Conservation (phyloP, 2,888 invertebrate species). For the Trissolcus japonicus region DNA sequence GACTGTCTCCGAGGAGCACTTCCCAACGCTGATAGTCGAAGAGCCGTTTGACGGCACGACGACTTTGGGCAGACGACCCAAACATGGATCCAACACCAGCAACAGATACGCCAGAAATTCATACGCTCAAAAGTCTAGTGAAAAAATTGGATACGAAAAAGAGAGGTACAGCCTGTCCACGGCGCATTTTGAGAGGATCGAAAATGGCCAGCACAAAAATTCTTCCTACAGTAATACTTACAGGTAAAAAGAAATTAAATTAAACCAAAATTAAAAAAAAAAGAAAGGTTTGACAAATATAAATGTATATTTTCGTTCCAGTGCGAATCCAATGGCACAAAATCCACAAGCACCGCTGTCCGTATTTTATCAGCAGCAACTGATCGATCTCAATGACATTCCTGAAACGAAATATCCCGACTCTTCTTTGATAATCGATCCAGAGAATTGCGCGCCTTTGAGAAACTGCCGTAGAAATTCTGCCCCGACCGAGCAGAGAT, state of each 20-base stretch:
- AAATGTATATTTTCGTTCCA: constrained; percentile 10
- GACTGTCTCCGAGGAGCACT: constrained; percentile 81
- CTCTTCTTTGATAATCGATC: constrained; percentile 57
- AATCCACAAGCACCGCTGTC: constrained; percentile 26
- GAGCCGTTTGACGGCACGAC: constrained; percentile 71
- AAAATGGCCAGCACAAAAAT: constrained; percentile 64
- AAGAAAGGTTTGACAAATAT: too few relatives aligned
- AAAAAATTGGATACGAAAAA: constrained; percentile 60
- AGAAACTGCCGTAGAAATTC: constrained; percentile 68
- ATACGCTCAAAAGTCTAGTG: constrained; percentile 66
- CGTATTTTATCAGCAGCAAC: constrained; percentile 41
- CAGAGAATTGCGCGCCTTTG: constrained; percentile 55
- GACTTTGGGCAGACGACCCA: constrained; percentile 70
- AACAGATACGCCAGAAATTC: constrained; percentile 65
- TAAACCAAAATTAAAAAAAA: too few relatives aligned
- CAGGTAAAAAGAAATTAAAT: constrained; percentile 25
- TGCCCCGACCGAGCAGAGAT: constrained; percentile 74
- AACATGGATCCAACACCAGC: constrained; percentile 55
- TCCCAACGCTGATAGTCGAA: constrained; percentile 72
- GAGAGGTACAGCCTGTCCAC: constrained; percentile 67
- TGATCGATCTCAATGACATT: constrained; percentile 46
- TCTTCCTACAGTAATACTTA: constrained; percentile 62
- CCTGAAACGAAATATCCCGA: constrained; percentile 63
- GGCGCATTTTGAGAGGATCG: constrained; percentile 65
- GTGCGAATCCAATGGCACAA: constrained; percentile 59